Evolutionary conservation across 2,888 invertebrate species (phyloP).

Genomic region (Encarsia formosa): DNA sequence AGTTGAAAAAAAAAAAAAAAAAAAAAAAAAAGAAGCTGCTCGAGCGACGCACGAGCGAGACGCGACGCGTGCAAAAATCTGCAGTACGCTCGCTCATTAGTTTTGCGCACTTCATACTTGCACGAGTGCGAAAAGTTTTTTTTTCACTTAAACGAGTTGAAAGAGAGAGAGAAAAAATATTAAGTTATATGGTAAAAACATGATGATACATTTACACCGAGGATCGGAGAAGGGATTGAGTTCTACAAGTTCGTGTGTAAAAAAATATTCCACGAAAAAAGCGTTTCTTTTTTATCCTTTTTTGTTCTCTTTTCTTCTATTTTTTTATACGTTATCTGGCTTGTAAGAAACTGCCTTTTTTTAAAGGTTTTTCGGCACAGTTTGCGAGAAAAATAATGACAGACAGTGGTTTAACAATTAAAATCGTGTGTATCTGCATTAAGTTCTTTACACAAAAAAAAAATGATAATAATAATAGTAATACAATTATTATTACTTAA

Average conservation of each 20-base stretch:
- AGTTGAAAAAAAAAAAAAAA: no score
- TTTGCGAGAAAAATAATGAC: slow-evolving; percentile 35
- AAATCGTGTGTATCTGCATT: slow-evolving; percentile 34
- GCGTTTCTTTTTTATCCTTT: slow-evolving; percentile 19
- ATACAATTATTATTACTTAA: no score
- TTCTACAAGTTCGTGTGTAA: slow-evolving; percentile 27
- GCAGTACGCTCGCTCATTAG: no score
- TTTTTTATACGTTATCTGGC: slow-evolving; percentile 15
- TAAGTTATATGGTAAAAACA: no score
- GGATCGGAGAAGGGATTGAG: slow-evolving; percentile 26
- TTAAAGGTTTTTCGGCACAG: slow-evolving; percentile 22
- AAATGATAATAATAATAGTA: slow-evolving; percentile 39
- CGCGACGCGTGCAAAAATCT: no score
- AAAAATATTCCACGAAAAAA: slow-evolving; percentile 22
- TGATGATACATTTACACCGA: no score
- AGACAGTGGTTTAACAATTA: slow-evolving; percentile 38
- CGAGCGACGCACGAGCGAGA: no score
- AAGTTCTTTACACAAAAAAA: slow-evolving; percentile 30
- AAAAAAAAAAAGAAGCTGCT: no score
- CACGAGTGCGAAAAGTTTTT: no score
- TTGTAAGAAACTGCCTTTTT: slow-evolving; percentile 17
- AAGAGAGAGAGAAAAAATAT: no score
- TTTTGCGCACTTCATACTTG: no score
- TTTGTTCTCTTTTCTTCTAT: slow-evolving; percentile 1
- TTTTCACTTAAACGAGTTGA: no score